phyloP scores from a whole-genome alignment of 1,140 invertebrate genomes.

The Drosophila lacertosa region DNA sequence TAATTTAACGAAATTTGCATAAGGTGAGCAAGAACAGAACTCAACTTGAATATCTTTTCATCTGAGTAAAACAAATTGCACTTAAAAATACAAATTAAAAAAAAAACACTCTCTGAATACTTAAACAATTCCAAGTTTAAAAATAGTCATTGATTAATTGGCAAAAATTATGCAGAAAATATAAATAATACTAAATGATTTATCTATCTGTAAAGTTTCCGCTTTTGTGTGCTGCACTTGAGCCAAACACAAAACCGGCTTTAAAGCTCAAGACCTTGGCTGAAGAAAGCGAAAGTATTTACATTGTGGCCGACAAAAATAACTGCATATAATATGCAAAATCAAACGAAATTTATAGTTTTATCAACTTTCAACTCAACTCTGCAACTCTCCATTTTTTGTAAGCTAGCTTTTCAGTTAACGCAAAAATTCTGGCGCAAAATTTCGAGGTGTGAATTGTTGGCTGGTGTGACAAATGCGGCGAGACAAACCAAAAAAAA shows the following conservation, averaged over 20 bases:
- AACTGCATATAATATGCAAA: conserved; percentile 9
- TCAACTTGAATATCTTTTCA: conserved; percentile 7
- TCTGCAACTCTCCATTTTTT: background rate
- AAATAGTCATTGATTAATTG: conserved; percentile 22
- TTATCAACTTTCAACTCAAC: conserved; percentile 31
- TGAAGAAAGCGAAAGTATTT: conserved; percentile 36
- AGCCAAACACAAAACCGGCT: conserved; percentile 8
- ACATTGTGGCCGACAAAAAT: background rate
- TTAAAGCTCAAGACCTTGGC: conserved; percentile 13
- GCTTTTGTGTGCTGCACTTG: conserved; percentile 3
- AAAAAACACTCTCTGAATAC: background rate
- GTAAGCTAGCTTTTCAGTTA: conserved; percentile 4
- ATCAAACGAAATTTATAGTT: background rate
- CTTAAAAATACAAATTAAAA: too few relatives aligned
- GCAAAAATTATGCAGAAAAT: conserved; percentile 6
- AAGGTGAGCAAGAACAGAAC: conserved; percentile 57
- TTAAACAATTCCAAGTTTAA: conserved; percentile 5
- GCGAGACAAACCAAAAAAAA: conserved; percentile 12
- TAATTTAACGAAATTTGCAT: conserved; percentile 51
- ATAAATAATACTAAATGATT: conserved; percentile 1
- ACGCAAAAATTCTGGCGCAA: conserved; percentile 23
- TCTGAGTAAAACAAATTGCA: conserved; percentile 25
- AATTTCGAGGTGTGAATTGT: conserved; percentile 47
- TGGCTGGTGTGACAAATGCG: conserved; percentile 36
- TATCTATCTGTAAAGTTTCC: conserved; percentile 15